Percentiles rank a stretch among this genome's conserved stretches.
Conservation (phyloP, 2,888 invertebrate genomes). For the Calameuta idolon region DNA sequence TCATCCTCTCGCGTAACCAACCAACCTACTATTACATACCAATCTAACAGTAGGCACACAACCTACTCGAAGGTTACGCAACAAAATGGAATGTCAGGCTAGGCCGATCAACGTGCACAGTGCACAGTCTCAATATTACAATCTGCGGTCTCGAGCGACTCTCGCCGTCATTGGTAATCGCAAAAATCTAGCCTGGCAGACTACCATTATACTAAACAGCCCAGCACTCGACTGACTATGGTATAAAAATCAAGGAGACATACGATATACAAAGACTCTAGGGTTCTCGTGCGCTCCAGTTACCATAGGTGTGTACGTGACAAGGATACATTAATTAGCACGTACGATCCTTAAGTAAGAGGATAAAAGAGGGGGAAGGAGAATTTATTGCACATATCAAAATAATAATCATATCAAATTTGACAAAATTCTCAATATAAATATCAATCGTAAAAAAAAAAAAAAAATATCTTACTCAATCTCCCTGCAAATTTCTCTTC, state of each 20-base stretch:
- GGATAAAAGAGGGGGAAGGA: neutral
- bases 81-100: slow-evolving; percentile 1
- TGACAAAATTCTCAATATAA: no score
- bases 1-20: neutral
- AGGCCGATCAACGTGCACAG: neutral
- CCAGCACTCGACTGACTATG: neutral
- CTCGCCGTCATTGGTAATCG: slow-evolving; percentile 1
- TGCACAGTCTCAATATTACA: slow-evolving; percentile 14
- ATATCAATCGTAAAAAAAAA: no score
- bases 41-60: neutral
- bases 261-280: neutral
- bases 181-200: slow-evolving; percentile 9
- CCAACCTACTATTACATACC: neutral
- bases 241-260: neutral
- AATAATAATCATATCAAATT: neutral
- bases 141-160: slow-evolving; percentile 11
- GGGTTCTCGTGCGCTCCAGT: neutral
- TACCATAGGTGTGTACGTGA: neutral
- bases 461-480: no score
- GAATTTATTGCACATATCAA: neutral
- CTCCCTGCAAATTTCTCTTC: neutral
- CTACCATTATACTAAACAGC: neutral
- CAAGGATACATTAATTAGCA: neutral
- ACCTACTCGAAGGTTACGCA: slow-evolving; percentile 5
- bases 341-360: neutral